phyloP scores from a whole-genome alignment of 2,113 vertebrate species.

The Raja brachyura region DNA sequence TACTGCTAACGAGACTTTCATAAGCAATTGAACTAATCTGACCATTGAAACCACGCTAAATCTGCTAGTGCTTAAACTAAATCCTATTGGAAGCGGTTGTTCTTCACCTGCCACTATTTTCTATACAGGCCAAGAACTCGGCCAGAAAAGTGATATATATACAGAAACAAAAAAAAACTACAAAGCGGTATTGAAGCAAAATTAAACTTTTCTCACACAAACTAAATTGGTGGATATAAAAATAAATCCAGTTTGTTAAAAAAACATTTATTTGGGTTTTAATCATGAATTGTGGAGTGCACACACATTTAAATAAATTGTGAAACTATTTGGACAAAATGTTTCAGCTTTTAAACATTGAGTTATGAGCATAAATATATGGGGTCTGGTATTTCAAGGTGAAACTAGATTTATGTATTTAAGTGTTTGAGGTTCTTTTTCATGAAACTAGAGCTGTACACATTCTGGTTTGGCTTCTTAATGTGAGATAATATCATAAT shows the following conservation, averaged over 20 bases:
- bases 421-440: neutral
- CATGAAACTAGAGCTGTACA: neutral
- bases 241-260: neutral
- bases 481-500: too few relatives aligned
- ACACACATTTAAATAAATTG: neutral
- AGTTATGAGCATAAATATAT: too few relatives aligned
- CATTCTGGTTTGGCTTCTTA: too few relatives aligned
- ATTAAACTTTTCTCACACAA: neutral
- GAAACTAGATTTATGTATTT: neutral
- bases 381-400: neutral
- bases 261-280: neutral
- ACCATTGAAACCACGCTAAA: constrained; percentile 89
- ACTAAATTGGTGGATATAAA: neutral
- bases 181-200: neutral
- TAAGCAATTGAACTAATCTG: constrained; percentile 91
- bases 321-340: too few relatives aligned
- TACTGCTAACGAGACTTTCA: constrained; percentile 88
- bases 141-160: constrained; percentile 60
- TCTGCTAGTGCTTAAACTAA: constrained; percentile 79
- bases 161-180: constrained; percentile 58
- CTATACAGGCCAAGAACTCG: constrained; percentile 55
- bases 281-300: neutral
- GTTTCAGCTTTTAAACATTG: neutral
- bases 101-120: constrained; percentile 60
- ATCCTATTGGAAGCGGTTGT: constrained; percentile 84